phyloP scores from a whole-genome alignment of 2,888 invertebrate genomes.

The Cantharis lateralis region DNA sequence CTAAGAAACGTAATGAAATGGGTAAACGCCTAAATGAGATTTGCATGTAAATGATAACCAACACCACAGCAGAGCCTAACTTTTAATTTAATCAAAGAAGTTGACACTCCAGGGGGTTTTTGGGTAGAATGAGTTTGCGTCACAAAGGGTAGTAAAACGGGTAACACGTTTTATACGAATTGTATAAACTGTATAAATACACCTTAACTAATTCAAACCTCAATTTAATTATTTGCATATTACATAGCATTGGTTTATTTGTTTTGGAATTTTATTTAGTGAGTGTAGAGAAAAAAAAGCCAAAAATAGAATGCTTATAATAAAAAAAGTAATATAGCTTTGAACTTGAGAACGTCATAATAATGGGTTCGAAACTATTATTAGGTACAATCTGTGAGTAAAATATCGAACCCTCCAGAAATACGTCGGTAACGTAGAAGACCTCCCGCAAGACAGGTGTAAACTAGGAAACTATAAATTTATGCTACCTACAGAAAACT shows the following conservation, averaged over 20 bases:
- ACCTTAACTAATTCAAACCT: background rate
- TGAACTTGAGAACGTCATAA: background rate
- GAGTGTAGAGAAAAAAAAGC: background rate
- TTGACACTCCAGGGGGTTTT: conserved; percentile 57
- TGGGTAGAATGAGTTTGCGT: conserved; percentile 48
- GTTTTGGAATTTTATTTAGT: background rate
- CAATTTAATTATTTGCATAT: background rate
- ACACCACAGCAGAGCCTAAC: conserved; percentile 51
- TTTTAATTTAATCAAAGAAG: conserved; percentile 61
- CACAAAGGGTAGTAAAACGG: conserved; percentile 33
- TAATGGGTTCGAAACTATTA: background rate
- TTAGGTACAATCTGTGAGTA: conserved; percentile 43
- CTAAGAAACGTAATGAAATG: conserved; percentile 48
- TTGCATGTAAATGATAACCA: conserved; percentile 52
- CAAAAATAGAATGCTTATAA: background rate
- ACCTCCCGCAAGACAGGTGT: conserved; percentile 11
- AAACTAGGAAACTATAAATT: conserved; percentile 17
- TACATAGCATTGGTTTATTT: background rate
- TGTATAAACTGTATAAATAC: background rate
- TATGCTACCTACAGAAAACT: background rate
- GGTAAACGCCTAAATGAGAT: conserved; percentile 55
- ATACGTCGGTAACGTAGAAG: conserved; percentile 49
- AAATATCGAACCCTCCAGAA: conserved; percentile 48
- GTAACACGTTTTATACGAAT: conserved; percentile 32
- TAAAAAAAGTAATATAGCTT: background rate